Percentiles rank a stretch among this genome's conserved stretches.
phyloP scores from a whole-genome alignment of 2,797 vertebrate genomes.

The Brachyrhaphis roseni region DNA sequence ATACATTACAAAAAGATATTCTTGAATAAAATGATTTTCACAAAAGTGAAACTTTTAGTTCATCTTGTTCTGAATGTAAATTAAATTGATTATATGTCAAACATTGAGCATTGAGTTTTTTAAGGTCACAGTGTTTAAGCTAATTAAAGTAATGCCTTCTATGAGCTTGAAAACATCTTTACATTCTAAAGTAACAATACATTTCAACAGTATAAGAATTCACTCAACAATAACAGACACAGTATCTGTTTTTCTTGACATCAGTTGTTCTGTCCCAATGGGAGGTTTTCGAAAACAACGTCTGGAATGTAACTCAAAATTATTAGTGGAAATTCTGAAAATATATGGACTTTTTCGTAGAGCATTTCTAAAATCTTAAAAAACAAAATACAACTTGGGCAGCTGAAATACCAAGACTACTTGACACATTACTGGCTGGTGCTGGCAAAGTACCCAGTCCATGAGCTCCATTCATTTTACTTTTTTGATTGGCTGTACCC shows the following conservation, averaged over 20 bases:
- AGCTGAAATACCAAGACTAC: neutral
- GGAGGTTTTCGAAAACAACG: neutral
- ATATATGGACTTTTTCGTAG: neutral
- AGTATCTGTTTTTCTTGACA: neutral
- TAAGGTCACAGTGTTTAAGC: neutral
- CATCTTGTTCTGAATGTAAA: neutral
- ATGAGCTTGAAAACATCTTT: neutral
- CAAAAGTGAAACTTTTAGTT: neutral
- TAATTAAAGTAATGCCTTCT: neutral
- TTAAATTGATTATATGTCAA: neutral
- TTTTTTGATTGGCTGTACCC: neutral
- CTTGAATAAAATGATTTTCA: neutral
- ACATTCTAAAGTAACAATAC: neutral
- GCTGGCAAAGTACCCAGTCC: neutral
- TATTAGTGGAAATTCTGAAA: neutral
- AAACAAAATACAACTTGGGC: neutral
- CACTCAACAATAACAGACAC: neutral
- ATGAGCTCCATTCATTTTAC: neutral
- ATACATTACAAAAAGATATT: neutral
- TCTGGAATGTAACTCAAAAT: neutral
- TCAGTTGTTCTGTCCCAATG: neutral
- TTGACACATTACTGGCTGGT: neutral
- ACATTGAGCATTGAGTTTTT: neutral
- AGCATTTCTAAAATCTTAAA: neutral
- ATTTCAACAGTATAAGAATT: neutral